Base-by-base conservation (phyloP, 2,888 invertebrate genomes). In the Hydrotaea cyrtoneurina region DNA sequence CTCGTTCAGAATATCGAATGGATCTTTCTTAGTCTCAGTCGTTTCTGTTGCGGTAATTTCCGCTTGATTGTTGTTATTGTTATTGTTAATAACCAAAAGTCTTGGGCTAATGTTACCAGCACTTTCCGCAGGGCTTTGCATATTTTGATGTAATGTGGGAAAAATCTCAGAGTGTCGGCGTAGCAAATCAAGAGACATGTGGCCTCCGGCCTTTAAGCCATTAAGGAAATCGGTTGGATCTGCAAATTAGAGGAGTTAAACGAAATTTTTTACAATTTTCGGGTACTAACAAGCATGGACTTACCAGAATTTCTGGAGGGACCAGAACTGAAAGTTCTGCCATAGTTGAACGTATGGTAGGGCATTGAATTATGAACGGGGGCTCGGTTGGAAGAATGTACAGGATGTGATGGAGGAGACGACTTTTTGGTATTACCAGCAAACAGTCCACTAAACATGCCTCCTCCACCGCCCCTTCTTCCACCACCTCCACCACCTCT, bases 401-500 rank as follows among this genome's bases (percentile, higher is more conserved):
- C 1, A n/a, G n/a, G n/a, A n/a, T n/a, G n/a, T n/a, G n/a, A 11
- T 19, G n/a, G 11, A 4, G 17, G 17, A 3, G n/a, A 15, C 15
- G 50, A 8, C n/a, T 50, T 31, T 7, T 3, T n/a, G 7, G n/a
- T 50, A n/a, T n/a, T 15, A 13, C 43, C 43, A 43, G 5, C 43
- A 43, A 76, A 80, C 15, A 71, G 26, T 31, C 80, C 71, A 11
- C 43, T 26, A 31, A 62, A 31, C 62, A n/a, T n/a, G n/a, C 31
- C 53, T 3, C 53, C 53, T 31, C 64, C 19, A 39, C 66, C 17
- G 43, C 66, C 21, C n/a, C 53, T 4, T 0, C 72, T 17, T 31
- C 71, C 26, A n/a, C 55, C 2, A 19, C 23, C 2, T 5, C 71
- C 43, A 15, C 72, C 19, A 10, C n/a, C n/a, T n/a, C n/a, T n/a